phyloP scores from a whole-genome alignment of 2,888 invertebrate genomes.

The Thereva unica region DNA sequence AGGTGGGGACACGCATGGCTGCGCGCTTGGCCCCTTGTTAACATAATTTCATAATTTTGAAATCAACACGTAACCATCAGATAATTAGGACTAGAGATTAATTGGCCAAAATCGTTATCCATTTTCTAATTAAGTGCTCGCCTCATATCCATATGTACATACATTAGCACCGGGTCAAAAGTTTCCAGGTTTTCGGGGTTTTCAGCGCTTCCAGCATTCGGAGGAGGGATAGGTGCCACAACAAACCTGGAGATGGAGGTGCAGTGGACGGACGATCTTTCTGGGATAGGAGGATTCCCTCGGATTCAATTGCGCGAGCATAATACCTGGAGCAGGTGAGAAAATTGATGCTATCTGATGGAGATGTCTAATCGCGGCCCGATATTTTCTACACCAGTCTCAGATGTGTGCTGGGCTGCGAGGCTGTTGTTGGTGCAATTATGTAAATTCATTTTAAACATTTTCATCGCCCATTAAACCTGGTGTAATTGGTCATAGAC shows the following conservation, averaged over 20 bases:
- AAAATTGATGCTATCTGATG: constrained; percentile 31
- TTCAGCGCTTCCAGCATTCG: too few relatives aligned
- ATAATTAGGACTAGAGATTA: constrained; percentile 12
- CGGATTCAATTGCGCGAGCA: constrained; percentile 13
- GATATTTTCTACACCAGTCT: background rate
- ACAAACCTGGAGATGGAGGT: background rate
- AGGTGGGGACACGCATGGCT: constrained; percentile 22
- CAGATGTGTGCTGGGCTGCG: background rate
- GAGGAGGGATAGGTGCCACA: background rate
- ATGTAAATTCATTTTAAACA: constrained; percentile 32
- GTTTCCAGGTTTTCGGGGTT: background rate
- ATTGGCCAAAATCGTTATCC: constrained; percentile 28
- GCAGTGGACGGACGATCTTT: background rate
- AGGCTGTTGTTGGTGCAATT: constrained; percentile 17
- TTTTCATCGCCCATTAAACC: constrained; percentile 27
- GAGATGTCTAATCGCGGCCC: constrained; percentile 8
- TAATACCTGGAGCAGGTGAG: constrained; percentile 25
- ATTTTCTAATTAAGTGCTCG: constrained; percentile 27
- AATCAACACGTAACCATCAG: constrained; percentile 28
- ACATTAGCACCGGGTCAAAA: constrained; percentile 31
- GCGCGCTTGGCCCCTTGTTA: constrained; percentile 14
- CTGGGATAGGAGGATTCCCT: background rate
- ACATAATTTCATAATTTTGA: constrained; percentile 33
- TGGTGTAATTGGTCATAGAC: constrained; percentile 14
- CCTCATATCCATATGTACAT: constrained; percentile 34